These are phyloP conservation scores for Parotocinclus haroldoi DNA, from an alignment of 2,797 vertebrate genomes.

Conservation along the genomic window DNA sequence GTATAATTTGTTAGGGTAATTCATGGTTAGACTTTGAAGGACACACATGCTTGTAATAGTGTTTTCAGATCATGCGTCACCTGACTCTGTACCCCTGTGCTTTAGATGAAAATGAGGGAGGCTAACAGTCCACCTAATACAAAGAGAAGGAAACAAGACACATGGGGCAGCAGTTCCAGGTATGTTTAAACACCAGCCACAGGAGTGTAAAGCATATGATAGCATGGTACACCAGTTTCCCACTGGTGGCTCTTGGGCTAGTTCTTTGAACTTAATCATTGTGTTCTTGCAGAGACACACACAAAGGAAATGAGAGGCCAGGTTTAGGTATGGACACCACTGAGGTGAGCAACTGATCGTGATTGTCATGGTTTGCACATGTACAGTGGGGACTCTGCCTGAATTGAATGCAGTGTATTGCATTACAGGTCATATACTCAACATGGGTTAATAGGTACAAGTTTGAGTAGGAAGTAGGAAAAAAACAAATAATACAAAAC, in stretches of 20 bases:
- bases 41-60: not conserved
- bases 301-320: conserved; percentile 70
- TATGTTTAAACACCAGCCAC: conserved; percentile 25
- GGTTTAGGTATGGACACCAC: conserved; percentile 71
- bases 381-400: too few relatives aligned
- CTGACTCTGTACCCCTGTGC: not conserved
- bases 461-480: too few relatives aligned
- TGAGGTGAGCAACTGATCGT: conserved; percentile 54
- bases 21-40: too few relatives aligned
- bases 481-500: too few relatives aligned
- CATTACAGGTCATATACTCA: too few relatives aligned
- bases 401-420: too few relatives aligned
- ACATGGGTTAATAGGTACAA: too few relatives aligned
- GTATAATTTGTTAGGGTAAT: too few relatives aligned
- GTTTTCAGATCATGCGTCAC: not conserved
- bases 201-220: not conserved
- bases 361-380: not conserved
- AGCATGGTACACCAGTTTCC: not conserved
- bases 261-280: not conserved
- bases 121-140: conserved; percentile 62
- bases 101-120: conserved; percentile 65
- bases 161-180: conserved; percentile 71
- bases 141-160: conserved; percentile 71
- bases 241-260: not conserved
- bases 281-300: conserved; percentile 57